A percentile compares a stretch with the other conserved stretches of the same genome.
Conservation (phyloP, 2,113 vertebrate genomes). For the Murina feae region DNA sequence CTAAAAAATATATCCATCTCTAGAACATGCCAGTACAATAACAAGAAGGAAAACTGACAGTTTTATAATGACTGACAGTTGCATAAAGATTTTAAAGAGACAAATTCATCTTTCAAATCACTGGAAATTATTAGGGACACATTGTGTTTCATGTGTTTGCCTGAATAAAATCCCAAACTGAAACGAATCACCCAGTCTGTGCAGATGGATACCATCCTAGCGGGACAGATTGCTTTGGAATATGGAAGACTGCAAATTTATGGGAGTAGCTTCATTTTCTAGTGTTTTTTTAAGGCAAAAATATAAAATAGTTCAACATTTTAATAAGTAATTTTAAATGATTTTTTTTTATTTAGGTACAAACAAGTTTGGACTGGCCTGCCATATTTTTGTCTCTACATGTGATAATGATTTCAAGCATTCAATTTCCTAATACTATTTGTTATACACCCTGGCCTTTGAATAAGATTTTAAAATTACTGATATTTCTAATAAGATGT, state of each 20-base stretch:
- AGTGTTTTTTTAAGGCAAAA: background rate
- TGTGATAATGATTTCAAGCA: background rate
- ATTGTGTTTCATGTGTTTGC: background rate
- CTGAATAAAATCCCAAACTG: background rate
- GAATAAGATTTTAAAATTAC: background rate
- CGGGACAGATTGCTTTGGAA: background rate
- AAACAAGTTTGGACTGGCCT: background rate
- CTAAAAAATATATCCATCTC: background rate
- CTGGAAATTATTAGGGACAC: background rate
- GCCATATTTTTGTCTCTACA: background rate
- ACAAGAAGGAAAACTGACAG: background rate
- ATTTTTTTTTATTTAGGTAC: background rate
- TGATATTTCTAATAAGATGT: background rate
- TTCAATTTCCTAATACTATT: background rate
- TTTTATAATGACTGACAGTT: background rate
- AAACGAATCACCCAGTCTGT: background rate
- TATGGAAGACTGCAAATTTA: background rate
- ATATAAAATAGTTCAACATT: background rate
- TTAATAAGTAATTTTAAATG: background rate
- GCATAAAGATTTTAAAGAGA: background rate
- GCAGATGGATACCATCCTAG: background rate
- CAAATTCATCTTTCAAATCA: slow-evolving; percentile 4
- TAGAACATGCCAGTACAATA: background rate
- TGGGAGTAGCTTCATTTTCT: background rate
- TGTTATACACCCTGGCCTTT: background rate